Conservation (phyloP, 2,797 vertebrate genomes). For the Clarias laeviceps region DNA sequence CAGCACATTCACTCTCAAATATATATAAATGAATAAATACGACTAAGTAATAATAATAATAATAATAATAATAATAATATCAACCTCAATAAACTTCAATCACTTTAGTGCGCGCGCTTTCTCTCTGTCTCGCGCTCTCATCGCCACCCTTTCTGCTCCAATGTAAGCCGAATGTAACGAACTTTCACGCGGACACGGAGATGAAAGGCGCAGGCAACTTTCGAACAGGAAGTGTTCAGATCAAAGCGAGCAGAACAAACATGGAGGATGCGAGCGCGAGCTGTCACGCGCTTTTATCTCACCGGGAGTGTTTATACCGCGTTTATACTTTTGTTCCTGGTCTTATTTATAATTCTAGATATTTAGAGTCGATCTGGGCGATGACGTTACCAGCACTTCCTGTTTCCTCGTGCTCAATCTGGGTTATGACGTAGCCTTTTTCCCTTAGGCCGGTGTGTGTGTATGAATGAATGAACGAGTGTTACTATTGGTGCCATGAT, state of each 20-base stretch:
- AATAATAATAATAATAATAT: neutral
- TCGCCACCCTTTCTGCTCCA: neutral
- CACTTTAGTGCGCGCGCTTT: neutral
- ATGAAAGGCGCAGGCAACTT: slow-evolving; percentile 48
- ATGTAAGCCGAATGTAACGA: neutral
- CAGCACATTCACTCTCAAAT: slow-evolving; percentile 34
- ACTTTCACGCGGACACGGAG: neutral
- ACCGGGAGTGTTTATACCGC: neutral
- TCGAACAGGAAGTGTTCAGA: slow-evolving; percentile 72
- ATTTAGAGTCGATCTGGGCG: slow-evolving; percentile 15
- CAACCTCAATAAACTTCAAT: no score
- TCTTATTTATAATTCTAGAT: neutral
- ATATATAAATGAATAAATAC: neutral
- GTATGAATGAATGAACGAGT: neutral
- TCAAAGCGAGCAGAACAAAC: slow-evolving; percentile 63
- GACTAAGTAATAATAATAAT: no score
- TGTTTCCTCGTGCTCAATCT: slow-evolving; percentile 29
- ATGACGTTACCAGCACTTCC: slow-evolving; percentile 68
- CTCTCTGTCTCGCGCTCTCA: no score
- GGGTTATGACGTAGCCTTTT: slow-evolving; percentile 33
- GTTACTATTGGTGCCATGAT: neutral
- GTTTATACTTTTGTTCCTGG: no score
- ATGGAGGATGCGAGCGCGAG: slow-evolving; percentile 26
- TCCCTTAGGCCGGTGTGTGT: neutral
- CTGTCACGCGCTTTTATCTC: neutral